Percentiles rank a stretch among this genome's conserved stretches.
These are phyloP conservation scores for Chaetodon trifasciatus DNA, from an alignment of 2,797 vertebrate species.

Conservation along the genomic window DNA sequence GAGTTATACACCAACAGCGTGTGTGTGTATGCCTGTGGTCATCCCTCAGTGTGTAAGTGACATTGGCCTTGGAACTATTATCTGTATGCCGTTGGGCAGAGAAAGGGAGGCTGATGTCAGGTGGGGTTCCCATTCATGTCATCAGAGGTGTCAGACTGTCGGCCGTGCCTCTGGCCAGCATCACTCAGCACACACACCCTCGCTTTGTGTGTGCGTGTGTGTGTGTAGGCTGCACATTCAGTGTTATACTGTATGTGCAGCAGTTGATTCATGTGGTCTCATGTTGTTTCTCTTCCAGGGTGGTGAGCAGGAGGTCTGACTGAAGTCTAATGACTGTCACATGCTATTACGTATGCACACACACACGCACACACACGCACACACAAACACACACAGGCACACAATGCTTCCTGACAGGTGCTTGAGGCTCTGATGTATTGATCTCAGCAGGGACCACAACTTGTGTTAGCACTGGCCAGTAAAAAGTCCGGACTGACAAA, in stretches of 20 bases:
- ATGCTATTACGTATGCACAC: constrained; percentile 40
- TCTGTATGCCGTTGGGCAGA: constrained; percentile 59
- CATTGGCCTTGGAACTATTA: constrained; percentile 66
- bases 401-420: constrained; percentile 61
- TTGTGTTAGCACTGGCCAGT: constrained; percentile 48
- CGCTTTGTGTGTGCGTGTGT: not conserved
- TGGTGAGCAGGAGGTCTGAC: constrained; percentile 57
- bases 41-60: constrained; percentile 62
- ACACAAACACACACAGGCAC: constrained; percentile 14
- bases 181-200: constrained; percentile 51
- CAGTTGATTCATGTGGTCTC: constrained; percentile 60
- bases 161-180: constrained; percentile 66
- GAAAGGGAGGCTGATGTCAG: constrained; percentile 72
- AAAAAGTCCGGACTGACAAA: constrained; percentile 33
- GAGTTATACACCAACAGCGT: not conserved
- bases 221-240: not conserved
- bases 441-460: constrained; percentile 67
- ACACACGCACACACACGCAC: constrained; percentile 16
- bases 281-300: constrained; percentile 59
- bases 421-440: constrained; percentile 71
- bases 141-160: constrained; percentile 73
- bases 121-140: constrained; percentile 72
- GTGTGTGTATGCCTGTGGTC: constrained; percentile 41
- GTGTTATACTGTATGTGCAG: constrained; percentile 30
- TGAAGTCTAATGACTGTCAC: constrained; percentile 73